Base-by-base conservation (phyloP, 2,797 vertebrate genomes). In the Emydoidea blandingii region DNA sequence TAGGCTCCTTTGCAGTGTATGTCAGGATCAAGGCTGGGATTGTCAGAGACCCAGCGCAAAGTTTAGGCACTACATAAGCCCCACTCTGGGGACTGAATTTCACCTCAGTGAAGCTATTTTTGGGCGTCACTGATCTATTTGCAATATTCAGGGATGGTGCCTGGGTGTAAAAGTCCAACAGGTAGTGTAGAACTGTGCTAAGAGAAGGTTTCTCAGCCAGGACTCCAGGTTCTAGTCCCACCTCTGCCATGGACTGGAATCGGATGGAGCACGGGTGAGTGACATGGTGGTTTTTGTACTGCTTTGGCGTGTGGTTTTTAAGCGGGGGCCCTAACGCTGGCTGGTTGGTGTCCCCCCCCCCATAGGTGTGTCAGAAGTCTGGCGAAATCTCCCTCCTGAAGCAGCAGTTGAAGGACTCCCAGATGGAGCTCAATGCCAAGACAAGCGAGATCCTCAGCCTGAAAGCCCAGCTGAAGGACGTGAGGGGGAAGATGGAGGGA, bases 351-450 rank as follows among this genome's bases (percentile, higher is more conserved):
- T 47, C 5, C 0, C 87, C n/a, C n/a, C n/a, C 27, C 27, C 5
- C 12, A 1, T 93, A 99, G 99, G 99, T 99, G 56, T 99, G 99
- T 98, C 99, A 99, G 98, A 99, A 99, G 97, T 98, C 99, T 0
- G 99, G 99, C 0, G 99, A 99, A 98, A 99, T 99, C 97, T 99
- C 99, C 0, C 98, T 99, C 83, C 95, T 99, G 96, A 99, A 99
- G 96, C 99, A 99, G 95, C 99, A 99, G 96, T 98, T 99, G 96
- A 99, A 99, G 96, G 99, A 99, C 83, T 98, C 99, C 9, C 99
- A 99, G 97, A 98, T 98, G 0, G 99, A 99, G 76, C 98, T 99
- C 95, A 98, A 97, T 83, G 98, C 98, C 96, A 99, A 99, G 97
- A 98, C 99, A 87, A 99, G 98, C 0, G 99, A 99, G 97, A 99